Evolutionary conservation across 1,140 invertebrate species (phyloP).

Genomic region (Parasteatoda tepidariorum): DNA sequence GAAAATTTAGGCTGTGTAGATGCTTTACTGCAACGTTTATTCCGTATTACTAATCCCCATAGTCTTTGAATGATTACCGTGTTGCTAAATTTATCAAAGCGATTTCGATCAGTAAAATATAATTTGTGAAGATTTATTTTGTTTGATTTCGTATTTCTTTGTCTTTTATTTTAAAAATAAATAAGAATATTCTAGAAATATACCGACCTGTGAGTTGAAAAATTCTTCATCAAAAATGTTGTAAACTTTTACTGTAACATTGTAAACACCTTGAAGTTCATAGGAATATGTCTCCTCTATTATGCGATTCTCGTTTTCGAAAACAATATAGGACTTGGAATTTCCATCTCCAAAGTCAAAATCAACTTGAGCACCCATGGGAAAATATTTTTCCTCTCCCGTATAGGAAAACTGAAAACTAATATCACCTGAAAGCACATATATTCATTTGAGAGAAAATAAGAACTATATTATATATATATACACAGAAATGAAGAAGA

Average conservation of each 20-base stretch:
- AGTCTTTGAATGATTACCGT: too few relatives aligned
- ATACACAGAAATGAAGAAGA: too few relatives aligned
- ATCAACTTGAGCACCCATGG: not conserved
- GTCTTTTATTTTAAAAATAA: too few relatives aligned
- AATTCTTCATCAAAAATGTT: conserved; percentile 1
- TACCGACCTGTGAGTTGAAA: conserved; percentile 8
- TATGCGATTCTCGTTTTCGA: not conserved
- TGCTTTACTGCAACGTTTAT: too few relatives aligned
- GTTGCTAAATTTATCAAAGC: too few relatives aligned
- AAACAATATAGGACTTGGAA: not conserved
- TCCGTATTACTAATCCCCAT: too few relatives aligned
- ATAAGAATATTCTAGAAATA: not conserved
- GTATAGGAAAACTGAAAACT: not conserved
- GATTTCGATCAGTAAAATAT: too few relatives aligned
- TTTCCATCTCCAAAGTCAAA: conserved; percentile 27
- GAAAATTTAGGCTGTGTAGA: too few relatives aligned
- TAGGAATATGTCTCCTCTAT: not conserved
- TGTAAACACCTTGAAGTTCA: not conserved
- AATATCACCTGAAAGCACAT: conserved; percentile 20
- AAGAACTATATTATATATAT: too few relatives aligned
- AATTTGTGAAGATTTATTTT: too few relatives aligned
- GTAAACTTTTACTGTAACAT: not conserved
- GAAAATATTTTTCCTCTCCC: conserved; percentile 10
- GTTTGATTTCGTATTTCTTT: too few relatives aligned
- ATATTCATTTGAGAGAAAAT: too few relatives aligned